Conservation (phyloP, 1,140 invertebrate genomes). For the Calephelis nemesis region DNA sequence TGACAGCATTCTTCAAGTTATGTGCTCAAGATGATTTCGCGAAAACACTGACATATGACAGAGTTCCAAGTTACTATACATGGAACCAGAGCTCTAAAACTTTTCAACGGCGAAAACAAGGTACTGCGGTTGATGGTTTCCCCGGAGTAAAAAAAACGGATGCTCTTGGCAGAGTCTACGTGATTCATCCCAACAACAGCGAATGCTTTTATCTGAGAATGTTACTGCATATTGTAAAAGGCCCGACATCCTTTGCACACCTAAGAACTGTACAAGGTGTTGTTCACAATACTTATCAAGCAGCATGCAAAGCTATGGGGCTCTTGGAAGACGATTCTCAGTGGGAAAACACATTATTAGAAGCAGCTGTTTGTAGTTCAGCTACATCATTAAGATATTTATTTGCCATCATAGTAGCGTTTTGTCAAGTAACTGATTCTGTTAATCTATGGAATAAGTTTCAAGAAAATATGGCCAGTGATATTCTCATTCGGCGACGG, state of each 20-base stretch:
- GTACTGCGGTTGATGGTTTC: slow-evolving; percentile 35
- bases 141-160: slow-evolving; percentile 39
- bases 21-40: slow-evolving; percentile 40
- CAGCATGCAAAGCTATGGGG: slow-evolving; percentile 38
- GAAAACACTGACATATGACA: slow-evolving; percentile 39
- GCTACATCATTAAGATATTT: slow-evolving; percentile 43
- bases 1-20: slow-evolving; percentile 36
- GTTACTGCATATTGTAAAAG: slow-evolving; percentile 56
- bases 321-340: slow-evolving; percentile 55
- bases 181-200: slow-evolving; percentile 55
- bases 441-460: slow-evolving; percentile 42
- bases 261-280: slow-evolving; percentile 48
- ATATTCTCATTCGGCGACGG: slow-evolving; percentile 37
- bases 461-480: slow-evolving; percentile 39
- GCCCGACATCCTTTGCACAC: slow-evolving; percentile 54
- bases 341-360: slow-evolving; percentile 41
- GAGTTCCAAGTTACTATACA: slow-evolving; percentile 40
- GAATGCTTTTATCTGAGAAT: slow-evolving; percentile 67
- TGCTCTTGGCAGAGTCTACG: slow-evolving; percentile 54
- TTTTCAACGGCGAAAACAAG: slow-evolving; percentile 40
- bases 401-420: slow-evolving; percentile 41
- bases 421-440: slow-evolving; percentile 44
- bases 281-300: slow-evolving; percentile 41
- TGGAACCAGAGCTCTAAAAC: slow-evolving; percentile 39
- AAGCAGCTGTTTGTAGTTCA: slow-evolving; percentile 36